Base-by-base conservation (phyloP, 2,797 vertebrate species). In the Brotula barbata region DNA sequence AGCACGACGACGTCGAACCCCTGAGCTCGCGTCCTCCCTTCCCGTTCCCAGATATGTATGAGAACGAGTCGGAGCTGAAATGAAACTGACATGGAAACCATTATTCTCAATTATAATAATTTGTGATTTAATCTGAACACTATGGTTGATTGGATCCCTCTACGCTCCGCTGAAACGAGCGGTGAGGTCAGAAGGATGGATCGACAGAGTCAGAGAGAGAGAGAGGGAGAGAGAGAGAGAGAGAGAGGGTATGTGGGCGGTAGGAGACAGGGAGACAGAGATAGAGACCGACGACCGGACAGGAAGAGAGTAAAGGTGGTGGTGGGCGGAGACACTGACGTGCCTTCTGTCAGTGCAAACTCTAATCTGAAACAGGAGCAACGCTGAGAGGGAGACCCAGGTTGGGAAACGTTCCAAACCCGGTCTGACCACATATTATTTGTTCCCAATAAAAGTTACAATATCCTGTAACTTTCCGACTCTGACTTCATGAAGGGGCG, bases 81-180 rank as follows among this genome's bases (percentile, higher is more conserved):
- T 75, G 73, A 79, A 84, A 73, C 79, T 86, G 89, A 88, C 85
- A 88, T 88, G 88, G 86, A 86, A 88, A 85, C 86, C 67, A 89
- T 88, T 90, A 84, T 84, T 81, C 58, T 80, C 83, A 85, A 85
- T 89, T 88, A 84, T 84, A 74, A 85, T 87, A 87, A 89, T 88
- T 85, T 86, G 85, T 73, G 72, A 89, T 87, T 87, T 87, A 86
- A 88, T 88, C 88, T 85, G 83, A 88, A 85, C 64, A 64, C 82
- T 53, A 65, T 74, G 84, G 83, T 68, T 86, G 80, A 87, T 83
- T 88, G 80, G 77, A 82, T 79, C 69, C 75, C 70, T 81, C 61
- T 61, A 75, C 22, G 82, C 71, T 85, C 16, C 67, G 77, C 77
- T 85, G 76, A 53, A 80, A 73, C 68, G 11, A 40, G 44, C 52